A percentile compares a stretch with the other conserved stretches of the same genome.
These are phyloP conservation scores for Sinocyclocheilus rhinocerous DNA, from an alignment of 2,113 vertebrate species.

Conservation along the genomic window DNA sequence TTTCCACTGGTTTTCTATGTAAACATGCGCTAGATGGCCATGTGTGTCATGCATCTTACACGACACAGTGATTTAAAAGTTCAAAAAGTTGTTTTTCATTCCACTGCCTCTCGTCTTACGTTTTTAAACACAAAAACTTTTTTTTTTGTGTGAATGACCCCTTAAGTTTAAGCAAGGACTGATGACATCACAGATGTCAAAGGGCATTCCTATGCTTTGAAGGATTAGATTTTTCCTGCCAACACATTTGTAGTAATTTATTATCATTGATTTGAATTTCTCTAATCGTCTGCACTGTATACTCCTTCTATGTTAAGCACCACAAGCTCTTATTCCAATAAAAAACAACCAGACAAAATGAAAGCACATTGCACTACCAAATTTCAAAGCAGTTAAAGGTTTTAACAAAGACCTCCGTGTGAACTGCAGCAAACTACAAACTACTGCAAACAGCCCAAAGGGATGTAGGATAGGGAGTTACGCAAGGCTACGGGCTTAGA, in stretches of 20 bases:
- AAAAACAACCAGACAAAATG: slow-evolving; percentile 27
- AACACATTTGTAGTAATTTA: too few relatives aligned
- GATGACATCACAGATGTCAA: slow-evolving; percentile 48
- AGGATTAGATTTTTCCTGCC: too few relatives aligned
- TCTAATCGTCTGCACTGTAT: slow-evolving; percentile 1
- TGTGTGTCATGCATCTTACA: neutral
- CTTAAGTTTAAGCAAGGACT: slow-evolving; percentile 5
- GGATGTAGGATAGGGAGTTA: slow-evolving; percentile 10
- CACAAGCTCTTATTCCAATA: neutral
- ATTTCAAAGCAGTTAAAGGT: neutral
- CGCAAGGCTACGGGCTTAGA: slow-evolving; percentile 28
- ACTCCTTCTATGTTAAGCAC: neutral
- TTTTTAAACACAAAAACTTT: too few relatives aligned
- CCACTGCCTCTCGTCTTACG: neutral
- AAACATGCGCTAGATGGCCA: neutral
- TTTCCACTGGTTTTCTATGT: neutral
- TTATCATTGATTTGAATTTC: neutral
- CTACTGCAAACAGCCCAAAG: slow-evolving; percentile 35
- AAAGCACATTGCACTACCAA: slow-evolving; percentile 11
- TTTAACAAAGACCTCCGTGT: slow-evolving; percentile 23
- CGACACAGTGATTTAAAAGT: neutral
- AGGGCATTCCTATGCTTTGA: slow-evolving; percentile 14
- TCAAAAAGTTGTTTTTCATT: neutral
- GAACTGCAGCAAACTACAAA: slow-evolving; percentile 21
- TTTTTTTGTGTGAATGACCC: neutral